Conservation (phyloP, 2,888 invertebrate genomes). For the Carpatolechia fugitivella region DNA sequence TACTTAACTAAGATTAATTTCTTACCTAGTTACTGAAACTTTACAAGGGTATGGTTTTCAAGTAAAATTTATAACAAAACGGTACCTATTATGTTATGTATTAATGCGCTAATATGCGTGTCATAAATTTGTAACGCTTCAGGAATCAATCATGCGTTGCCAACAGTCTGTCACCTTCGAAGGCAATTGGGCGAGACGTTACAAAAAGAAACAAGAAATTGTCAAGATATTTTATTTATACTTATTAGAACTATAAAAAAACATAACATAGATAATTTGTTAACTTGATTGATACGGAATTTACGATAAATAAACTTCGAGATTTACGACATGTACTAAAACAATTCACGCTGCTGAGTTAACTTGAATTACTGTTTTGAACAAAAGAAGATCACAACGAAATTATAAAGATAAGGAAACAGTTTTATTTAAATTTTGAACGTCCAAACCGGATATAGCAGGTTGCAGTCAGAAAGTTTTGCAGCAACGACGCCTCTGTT, state of each 20-base stretch:
- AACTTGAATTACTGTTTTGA: not conserved
- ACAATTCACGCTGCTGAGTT: not conserved
- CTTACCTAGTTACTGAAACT: too few species aligned
- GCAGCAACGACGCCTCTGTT: not conserved
- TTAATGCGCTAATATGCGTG: not conserved
- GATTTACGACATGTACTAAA: not conserved
- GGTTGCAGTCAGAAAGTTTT: not conserved
- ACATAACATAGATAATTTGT: too few species aligned
- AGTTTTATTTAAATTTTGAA: not conserved
- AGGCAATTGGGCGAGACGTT: not conserved
- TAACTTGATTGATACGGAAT: too few species aligned
- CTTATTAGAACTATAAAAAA: too few species aligned
- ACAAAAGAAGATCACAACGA: not conserved
- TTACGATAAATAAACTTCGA: not conserved
- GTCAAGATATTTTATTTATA: not conserved
- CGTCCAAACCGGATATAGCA: not conserved
- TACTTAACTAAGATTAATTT: not conserved
- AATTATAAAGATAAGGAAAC: not conserved
- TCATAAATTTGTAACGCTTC: not conserved
- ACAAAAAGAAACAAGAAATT: not conserved
- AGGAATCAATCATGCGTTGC: not conserved
- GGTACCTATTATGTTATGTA: not conserved
- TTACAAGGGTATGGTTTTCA: not conserved
- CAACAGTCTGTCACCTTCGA: slow-evolving; percentile 2
- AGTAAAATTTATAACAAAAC: not conserved